Base-by-base conservation (phyloP, 2,797 vertebrate species). In the Semotilus atromaculatus region DNA sequence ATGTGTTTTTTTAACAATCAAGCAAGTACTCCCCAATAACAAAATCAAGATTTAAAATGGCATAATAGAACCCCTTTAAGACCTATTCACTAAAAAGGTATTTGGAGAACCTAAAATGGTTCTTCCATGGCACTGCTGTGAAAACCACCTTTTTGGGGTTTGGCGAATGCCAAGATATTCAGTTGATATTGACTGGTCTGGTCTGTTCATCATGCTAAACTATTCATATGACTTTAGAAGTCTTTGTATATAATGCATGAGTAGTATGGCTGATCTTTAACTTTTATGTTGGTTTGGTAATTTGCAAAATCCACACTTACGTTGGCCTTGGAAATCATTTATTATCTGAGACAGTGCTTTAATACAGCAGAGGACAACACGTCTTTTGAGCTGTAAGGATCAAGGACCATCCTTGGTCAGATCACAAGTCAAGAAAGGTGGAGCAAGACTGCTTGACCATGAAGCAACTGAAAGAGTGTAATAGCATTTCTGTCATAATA, bases 311-410 rank as follows among this genome's bases (percentile, higher is more conserved):
- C 34, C n/a, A 40, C 34, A 58, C 60, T 71, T 77, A 71, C 48
- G 14, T 26, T 40, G 64, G 29, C 55, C 43, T 19, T 48, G 16
- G 36, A 74, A 34, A 51, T 68, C 31, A 80, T 19, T 68, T 58
- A 83, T 67, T 38, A 10, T 68, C 36, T 36, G 38, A 81, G 76
- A 58, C 80, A 82, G 48, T 34, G 38, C 45, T 55, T 77, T 64
- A 87, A 82, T 53, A 67, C 67, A 45, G 67, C 48, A 62, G 58
- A 70, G 58, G 40, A 79, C 80, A 81, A 73, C 58, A 79, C 29
- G 64, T 81, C 64, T 87, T 72, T 88, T 72, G 7, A 79, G 36
- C 43, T 70, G 55, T 75, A 10, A 53, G 64, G 80, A 79, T 85
- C 74, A 78, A 86, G 40, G 71, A 64, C 29, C 7, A 86, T 58